Evolutionary conservation across 2,113 vertebrate species (phyloP).

Genomic region (Ploceus nigricollis): DNA sequence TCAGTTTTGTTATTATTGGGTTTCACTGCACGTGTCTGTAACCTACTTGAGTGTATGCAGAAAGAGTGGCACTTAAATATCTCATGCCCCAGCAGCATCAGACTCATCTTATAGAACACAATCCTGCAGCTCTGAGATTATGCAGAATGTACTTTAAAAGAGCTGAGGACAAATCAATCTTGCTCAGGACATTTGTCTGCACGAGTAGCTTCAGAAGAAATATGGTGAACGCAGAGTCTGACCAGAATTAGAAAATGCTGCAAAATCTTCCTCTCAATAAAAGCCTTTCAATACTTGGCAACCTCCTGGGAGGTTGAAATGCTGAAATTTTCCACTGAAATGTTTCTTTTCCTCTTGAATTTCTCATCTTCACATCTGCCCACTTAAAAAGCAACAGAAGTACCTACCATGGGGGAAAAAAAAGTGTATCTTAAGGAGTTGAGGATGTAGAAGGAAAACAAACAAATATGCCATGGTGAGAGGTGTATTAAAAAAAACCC

Average conservation of each 20-base stretch:
- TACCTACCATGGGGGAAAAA: background rate
- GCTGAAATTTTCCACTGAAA: background rate
- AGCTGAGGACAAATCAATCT: background rate
- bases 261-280: constrained; percentile 1
- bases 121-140: background rate
- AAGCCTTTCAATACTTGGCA: background rate
- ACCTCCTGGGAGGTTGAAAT: background rate
- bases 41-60: background rate
- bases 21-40: background rate
- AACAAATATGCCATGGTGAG: background rate
- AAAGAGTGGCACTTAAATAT: background rate
- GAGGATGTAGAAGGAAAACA: background rate
- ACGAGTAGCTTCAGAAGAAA: background rate
- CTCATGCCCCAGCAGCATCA: background rate
- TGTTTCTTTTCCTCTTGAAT: background rate
- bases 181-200: background rate
- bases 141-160: background rate
- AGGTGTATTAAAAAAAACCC: background rate
- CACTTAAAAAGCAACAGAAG: background rate
- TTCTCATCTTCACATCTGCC: background rate
- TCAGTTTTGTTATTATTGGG: background rate
- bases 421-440: background rate
- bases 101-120: background rate
- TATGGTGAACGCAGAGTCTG: background rate
- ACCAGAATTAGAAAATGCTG: constrained; percentile 1